Evolutionary conservation across 2,113 vertebrate species (phyloP), one percentile per base, ranked within the genome.

Genomic region (Neogobius melanostomus): DNA sequence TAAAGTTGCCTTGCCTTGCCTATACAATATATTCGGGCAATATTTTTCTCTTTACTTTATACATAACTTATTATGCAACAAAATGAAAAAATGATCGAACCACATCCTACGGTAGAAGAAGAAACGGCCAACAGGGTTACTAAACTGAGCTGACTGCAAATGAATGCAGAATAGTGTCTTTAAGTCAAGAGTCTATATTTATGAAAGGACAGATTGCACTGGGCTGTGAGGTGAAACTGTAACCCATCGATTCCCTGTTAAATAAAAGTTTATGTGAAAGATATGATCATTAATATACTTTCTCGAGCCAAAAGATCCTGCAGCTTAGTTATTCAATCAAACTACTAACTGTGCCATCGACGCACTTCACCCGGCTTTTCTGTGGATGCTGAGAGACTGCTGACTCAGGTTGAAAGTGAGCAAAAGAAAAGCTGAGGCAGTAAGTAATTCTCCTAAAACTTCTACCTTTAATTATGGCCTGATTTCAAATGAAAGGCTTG

Each of bases 201-300:
- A 69, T 74, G 62, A 77, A 1, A 75, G 47, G 68, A 77, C 56
- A 71, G 69, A 77, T 71, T 71, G 59, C 46, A 36, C 68, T 49
- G 63, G 56, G 56, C 54, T 61, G 48, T 68, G 76, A 74, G 42
- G 61, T 17, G 43, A 14, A 64, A 57, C 76, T 65, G 36, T n/a
- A 44, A 51, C 44, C 36, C 36, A 71, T 21, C 42, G 71, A 60
- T 67, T 64, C 64, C 36, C 63, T 4, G 65, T 68, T 45, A 36
- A 59, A 68, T 76, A 66, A 76, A 69, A 69, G 36, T 80, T 59
- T 7, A 78, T 17, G 75, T 76, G 64, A 81, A 15, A 64, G 51
- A 56, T 59, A 81, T 63, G 49, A 68, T 81, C 17, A 76, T 70
- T 78, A 66, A 81, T 71, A 44, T 66, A 54, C 28, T 68, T 75